phyloP scores from a whole-genome alignment of 2,888 invertebrate genomes.

The Digitonthophagus gazella region DNA sequence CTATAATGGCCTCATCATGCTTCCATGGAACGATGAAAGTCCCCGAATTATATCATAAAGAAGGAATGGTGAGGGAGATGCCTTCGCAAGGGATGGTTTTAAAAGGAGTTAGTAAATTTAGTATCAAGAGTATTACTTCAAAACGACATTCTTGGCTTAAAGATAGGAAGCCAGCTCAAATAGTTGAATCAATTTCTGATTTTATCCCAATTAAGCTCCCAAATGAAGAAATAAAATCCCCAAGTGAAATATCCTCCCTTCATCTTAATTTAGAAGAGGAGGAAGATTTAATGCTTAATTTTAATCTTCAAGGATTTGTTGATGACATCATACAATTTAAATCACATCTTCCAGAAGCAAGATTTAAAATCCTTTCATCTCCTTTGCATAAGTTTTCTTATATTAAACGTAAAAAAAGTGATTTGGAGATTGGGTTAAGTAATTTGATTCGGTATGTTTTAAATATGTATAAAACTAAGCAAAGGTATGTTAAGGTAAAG shows the following conservation, averaged over 20 bases:
- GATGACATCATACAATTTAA: slow-evolving; percentile 20
- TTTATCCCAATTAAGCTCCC: not conserved
- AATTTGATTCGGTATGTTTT: slow-evolving; percentile 21
- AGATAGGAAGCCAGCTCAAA: not conserved
- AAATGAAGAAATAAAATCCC: not conserved
- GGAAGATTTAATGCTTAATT: not conserved
- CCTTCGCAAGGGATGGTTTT: not conserved
- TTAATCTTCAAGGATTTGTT: slow-evolving; percentile 13
- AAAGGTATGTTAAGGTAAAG: slow-evolving; percentile 16
- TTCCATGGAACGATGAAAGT: not conserved
- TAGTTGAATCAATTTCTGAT: not conserved
- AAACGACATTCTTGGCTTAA: not conserved
- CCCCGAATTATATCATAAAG: not conserved
- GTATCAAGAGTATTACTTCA: slow-evolving; percentile 1
- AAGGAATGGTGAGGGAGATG: not conserved
- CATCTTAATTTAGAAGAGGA: not conserved
- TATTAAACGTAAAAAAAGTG: slow-evolving; percentile 17
- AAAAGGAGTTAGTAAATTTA: not conserved
- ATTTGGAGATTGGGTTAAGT: slow-evolving; percentile 18
- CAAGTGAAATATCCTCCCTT: not conserved
- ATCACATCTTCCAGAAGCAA: not conserved
- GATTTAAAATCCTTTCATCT: slow-evolving; percentile 23
- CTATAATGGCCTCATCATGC: slow-evolving; percentile 1
- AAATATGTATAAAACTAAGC: slow-evolving; percentile 13
- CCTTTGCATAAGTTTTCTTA: slow-evolving; percentile 22